Evolutionary conservation across 2,888 invertebrate species (phyloP).

Genomic region (Oscheius onirici): DNA sequence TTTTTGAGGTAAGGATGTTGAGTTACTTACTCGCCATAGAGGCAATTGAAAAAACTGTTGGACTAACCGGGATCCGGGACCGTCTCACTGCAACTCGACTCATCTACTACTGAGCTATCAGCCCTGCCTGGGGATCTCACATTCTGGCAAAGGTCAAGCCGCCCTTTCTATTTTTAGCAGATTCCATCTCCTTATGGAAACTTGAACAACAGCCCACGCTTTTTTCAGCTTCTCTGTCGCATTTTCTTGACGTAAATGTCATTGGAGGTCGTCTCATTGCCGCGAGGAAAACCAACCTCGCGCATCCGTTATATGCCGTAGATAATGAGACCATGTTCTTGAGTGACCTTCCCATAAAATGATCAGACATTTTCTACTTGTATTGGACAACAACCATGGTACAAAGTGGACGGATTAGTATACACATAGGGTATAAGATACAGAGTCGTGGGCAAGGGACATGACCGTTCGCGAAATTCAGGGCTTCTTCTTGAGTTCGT

Average conservation of each 20-base stretch:
- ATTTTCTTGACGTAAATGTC: slow-evolving; percentile 21
- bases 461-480: background rate
- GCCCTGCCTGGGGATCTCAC: too few species aligned
- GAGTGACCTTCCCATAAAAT: slow-evolving; percentile 3
- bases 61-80: too few species aligned
- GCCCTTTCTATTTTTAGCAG: too few species aligned
- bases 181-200: too few species aligned
- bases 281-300: slow-evolving; percentile 26
- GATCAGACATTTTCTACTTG: slow-evolving; percentile 6
- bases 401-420: background rate
- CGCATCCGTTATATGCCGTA: slow-evolving; percentile 34
- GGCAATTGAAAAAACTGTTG: too few species aligned
- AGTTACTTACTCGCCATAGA: too few species aligned
- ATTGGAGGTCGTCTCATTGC: slow-evolving; percentile 39
- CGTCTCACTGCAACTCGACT: too few species aligned
- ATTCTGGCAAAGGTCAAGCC: too few species aligned
- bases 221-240: slow-evolving; percentile 12
- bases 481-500: slow-evolving; percentile 61
- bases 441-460: background rate
- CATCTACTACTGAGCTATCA: too few species aligned
- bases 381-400: slow-evolving; percentile 2
- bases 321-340: slow-evolving; percentile 26
- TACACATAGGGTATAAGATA: background rate
- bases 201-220: background rate
- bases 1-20: too few species aligned